Evolutionary conservation across 2,797 vertebrate species (phyloP), one percentile per base, ranked within the genome.

Genomic region (Lateolabrax maculatus): DNA sequence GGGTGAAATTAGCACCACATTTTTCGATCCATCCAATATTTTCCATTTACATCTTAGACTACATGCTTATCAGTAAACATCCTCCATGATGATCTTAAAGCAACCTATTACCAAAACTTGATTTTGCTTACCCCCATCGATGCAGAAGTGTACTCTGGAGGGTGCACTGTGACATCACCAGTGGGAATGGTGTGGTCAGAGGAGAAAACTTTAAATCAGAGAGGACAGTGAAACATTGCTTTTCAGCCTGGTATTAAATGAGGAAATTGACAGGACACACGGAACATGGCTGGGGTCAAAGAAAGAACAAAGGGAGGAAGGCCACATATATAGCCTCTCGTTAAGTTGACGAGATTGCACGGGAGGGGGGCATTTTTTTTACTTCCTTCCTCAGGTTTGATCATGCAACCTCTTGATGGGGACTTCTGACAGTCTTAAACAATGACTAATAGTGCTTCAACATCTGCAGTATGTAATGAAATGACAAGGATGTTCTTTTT

Each of bases 401-500:
- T 56, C 23, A 48, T 29, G 41, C 39, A 36, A 58, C 25, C 37
- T 56, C 1, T 36, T 44, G 36, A 61, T 36, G 12, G 29, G 11
- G n/a, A n/a, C n/a, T n/a, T n/a, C 34, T 23, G 46, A 41, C 57
- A 21, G 18, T 57, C 6, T 51, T 19, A 21, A 48, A 48, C 43
- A 6, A 55, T 31, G 9, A 51, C 31, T 15, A 56, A 29, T 57
- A 49, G 1, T 23, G 19, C 36, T 49, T 29, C 13, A 52, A 6
- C 31, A 61, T 65, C 18, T 21, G 9, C 29, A 36, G 5, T 4
- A 31, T 56, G 23, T 62, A 25, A 73, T 46, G 8, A 62, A 36
- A 53, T 37, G 34, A 56, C 21, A 10, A 18, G 7, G 23, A 44
- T 23, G 49, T 66, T 29, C 29, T 66, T 36, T 72, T 67, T 78